Evolutionary conservation across 2,113 vertebrate species (phyloP), one percentile per base, ranked within the genome.

Genomic region (Leucopsar rothschildi): DNA sequence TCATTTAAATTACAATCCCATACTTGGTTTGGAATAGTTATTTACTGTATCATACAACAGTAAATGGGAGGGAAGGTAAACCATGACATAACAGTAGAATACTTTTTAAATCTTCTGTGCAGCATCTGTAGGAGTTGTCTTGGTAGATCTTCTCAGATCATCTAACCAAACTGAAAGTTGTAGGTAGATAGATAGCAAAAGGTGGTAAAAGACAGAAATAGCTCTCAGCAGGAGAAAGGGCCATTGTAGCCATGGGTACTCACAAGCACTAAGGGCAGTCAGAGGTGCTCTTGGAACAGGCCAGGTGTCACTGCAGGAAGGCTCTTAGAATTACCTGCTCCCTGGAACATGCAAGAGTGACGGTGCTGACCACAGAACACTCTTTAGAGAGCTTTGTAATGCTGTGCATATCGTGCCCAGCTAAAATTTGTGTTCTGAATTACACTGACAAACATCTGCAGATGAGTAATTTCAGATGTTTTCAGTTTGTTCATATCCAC

Each of bases 181-280:
- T 44, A n/a, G 44, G 13, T 37, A 10, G 33, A 60, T 21, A 33
- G 25, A 52, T 27, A 39, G 22, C 8, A 42, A 9, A 25, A 63
- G 2, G 6, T 53, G 24, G 11, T 29, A 85, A 79, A 44, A 25
- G 31, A 31, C 18, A 75, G 44, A 75, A 92, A 44, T 35, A 73
- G 19, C 19, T 78, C 55, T 68, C 19, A 8, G 29, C 6, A 14
- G 37, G 4, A 56, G 25, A 52, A 85, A 75, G 7, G 27, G 29
- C 14, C 23, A 9, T 44, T 0, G 0, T 39, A 61, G 13, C 53
- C 12, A 6, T 27, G 22, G 45, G 9, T 21, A 44, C 9, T 55
- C 11, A 37, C 3, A 18, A 21, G 42, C 50, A 44, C 19, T 25
- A 11, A 53, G 21, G 47, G 23, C 40, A 40, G 8, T 52, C 44